phyloP scores from a whole-genome alignment of 2,888 invertebrate species.

The Phymatocera aterrima region DNA sequence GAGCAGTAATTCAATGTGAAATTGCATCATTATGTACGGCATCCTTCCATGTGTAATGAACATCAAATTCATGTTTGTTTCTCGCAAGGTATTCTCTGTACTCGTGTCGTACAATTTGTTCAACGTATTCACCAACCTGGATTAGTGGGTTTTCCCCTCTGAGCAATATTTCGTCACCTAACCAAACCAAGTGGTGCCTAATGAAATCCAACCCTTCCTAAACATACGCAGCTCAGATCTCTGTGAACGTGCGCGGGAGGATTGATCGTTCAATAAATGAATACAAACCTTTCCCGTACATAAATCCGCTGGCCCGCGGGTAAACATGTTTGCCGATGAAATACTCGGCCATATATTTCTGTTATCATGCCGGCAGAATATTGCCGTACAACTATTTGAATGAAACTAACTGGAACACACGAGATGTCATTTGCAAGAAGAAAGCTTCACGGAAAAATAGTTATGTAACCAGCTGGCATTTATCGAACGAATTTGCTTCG shows the following conservation, averaged over 20 bases:
- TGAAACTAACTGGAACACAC: not conserved
- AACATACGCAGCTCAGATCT: conserved; percentile 21
- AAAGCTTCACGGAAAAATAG: conserved; percentile 10
- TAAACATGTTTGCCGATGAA: conserved; percentile 37
- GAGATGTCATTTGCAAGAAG: not conserved
- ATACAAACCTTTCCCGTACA: conserved; percentile 20
- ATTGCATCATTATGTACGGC: not conserved
- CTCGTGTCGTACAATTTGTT: conserved; percentile 32
- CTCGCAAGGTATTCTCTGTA: not conserved
- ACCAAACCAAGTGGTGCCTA: not conserved
- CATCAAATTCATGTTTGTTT: not conserved
- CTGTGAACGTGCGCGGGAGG: not conserved
- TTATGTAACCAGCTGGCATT: not conserved
- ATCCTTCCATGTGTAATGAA: not conserved
- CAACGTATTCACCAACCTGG: conserved; percentile 26
- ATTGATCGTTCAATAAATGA: conserved; percentile 39
- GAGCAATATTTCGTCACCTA: conserved; percentile 22
- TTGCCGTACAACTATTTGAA: not conserved
- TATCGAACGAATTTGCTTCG: not conserved
- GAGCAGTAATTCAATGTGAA: not conserved
- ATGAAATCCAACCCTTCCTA: conserved; percentile 13
- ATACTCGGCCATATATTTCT: conserved; percentile 15
- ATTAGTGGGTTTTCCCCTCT: conserved; percentile 26
- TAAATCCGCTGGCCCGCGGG: conserved; percentile 10
- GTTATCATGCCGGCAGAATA: conserved; percentile 19